Evolutionary conservation across 2,113 vertebrate genomes (phyloP).

Genomic region (Rattus norvegicus): GRCr8 NC_086035.1:22981501-22982000

Average conservation of each 20-base stretch:
- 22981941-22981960: slow-evolving; percentile 19
- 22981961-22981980: slow-evolving; percentile 3
- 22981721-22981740: slow-evolving; percentile 17
- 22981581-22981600: neutral
- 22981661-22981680: neutral
- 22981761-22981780: neutral
- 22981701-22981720: neutral
- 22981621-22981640: neutral
- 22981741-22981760: slow-evolving; percentile 6
- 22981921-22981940: neutral
- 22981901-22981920: slow-evolving; percentile 36
- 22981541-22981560: neutral
- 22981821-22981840: slow-evolving; percentile 6
- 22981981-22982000: neutral
- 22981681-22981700: neutral
- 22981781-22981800: neutral
- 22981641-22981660: no score
- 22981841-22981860: slow-evolving; percentile 36
- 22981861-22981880: neutral
- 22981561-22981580: neutral
- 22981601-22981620: neutral
- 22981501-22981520: no score
- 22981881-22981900: slow-evolving; percentile 32
- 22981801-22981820: neutral
- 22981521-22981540: neutral